Base-by-base conservation (phyloP, 2,888 invertebrate genomes). In the Penaeus monodon region DNA sequence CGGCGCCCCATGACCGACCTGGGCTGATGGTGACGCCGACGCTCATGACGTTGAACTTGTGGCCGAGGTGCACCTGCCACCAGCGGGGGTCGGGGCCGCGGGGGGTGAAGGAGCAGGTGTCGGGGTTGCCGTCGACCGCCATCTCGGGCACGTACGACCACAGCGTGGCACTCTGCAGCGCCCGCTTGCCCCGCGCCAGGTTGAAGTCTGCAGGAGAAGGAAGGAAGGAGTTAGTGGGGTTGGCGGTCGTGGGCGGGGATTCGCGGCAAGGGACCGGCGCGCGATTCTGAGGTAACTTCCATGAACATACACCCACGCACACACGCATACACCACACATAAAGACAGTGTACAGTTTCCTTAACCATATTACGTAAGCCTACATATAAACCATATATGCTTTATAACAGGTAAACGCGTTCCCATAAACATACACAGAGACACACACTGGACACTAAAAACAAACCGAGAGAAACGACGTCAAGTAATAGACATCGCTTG, bases 31-130 rank as follows among this genome's bases (percentile, higher is more conserved):
- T 91, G 70, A 91, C 89, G 4, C 91, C 91, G 10, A 91, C 91
- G 14, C 91, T 89, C 63, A 91, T 90, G 33, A 91, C 91, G 44
- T 90, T 90, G 80, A 90, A 89, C 49, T 91, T 89, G 38, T 89
- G 85, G 14, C 88, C 90, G 12, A 91, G 90, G 85, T 91, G 91
- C 20, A 90, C 90, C 88, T 92, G 91, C 91, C 92, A 91, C 92
- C 92, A 92, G 33, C 92, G 88, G n/a, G 91, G 91, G 49, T 91
- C 91, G 14, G 90, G 88, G 7, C 90, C 91, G 49, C 91, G 90
- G 22, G 92, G 91, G 0, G 92, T 91, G 89, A 91, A 91, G 77
- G 91, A 91, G 86, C 92, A 92, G 0, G 92, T 91, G 49, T 91
- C 90, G 4, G 90, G 88, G 81, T 91, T 91, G 0, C 92, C 92